Base-by-base conservation (phyloP, 2,113 vertebrate genomes). In the Mus spicilegus region DNA sequence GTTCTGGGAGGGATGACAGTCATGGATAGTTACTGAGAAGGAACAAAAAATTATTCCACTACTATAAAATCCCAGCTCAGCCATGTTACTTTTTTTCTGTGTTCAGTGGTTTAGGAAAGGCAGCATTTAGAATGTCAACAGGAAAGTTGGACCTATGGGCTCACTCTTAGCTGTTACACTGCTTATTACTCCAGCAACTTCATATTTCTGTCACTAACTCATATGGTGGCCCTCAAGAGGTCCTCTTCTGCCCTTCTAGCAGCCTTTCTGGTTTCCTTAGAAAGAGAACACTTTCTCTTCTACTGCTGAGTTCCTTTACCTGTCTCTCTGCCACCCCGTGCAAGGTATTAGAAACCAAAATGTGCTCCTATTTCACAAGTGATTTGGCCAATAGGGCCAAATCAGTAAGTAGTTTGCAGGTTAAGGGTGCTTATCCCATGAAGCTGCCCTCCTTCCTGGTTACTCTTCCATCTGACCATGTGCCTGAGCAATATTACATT, bases 181-280 rank as follows among this genome's bases (percentile, higher is more conserved):
- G 7, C 58, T 81, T 19, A 0, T 8, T 7, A 11, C 17, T 46
- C 81, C 46, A 33, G 70, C 39, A 36, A 10, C 36, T n/a, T 14
- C 24, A 26, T 61, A 42, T 28, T 42, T 63, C 81, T 24, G 10
- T 16, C 14, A 39, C 12, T n/a, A 84, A n/a, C 56, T 63, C 24
- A 14, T 10, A 2, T 28, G 16, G 5, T 0, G 0, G 3, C 2
- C 63, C n/a, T 58, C 2, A 36, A 17, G 9, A 5, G 5, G 4
- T 26, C n/a, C 61, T 63, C 76, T 61, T 16, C 33, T 36, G 39
- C 2, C 56, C 13, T 46, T 42, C 46, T 39, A 1, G 9, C 49
- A 33, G 28, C 33, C 42, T 63, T 12, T 80, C 67, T 69, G 1
- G 33, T 51, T 67, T 61, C 51, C 12, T 46, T 7, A 3, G 36